Conservation (phyloP, 92 coral and sea anemone genomes). For the Epizoanthus illoricatus region DNA sequence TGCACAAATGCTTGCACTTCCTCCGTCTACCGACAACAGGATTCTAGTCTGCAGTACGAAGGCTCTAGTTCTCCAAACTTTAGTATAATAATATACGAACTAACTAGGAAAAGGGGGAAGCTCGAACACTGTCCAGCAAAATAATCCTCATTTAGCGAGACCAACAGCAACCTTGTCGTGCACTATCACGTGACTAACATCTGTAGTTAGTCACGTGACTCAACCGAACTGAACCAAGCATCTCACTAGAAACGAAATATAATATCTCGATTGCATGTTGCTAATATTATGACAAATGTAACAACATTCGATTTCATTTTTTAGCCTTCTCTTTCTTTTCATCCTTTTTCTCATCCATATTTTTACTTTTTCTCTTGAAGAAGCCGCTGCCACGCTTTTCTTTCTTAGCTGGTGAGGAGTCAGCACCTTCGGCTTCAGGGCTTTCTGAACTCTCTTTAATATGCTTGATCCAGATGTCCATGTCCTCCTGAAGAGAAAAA, state of each 20-base stretch:
- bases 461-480: conserved; percentile 90
- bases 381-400: conserved; percentile 70
- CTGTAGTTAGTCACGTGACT: neutral
- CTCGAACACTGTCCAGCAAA: conserved; percentile 9
- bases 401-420: conserved; percentile 77
- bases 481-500: conserved; percentile 75
- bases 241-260: conserved; percentile 30
- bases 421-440: conserved; percentile 55
- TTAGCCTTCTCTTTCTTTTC: conserved; percentile 45
- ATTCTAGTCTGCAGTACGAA: neutral
- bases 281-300: conserved; percentile 14
- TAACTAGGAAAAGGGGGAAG: conserved; percentile 1
- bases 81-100: neutral
- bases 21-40: too few species aligned
- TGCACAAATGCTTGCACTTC: neutral
- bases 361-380: conserved; percentile 79
- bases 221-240: conserved; percentile 18
- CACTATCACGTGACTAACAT: neutral
- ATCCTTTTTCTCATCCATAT: conserved; percentile 68
- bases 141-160: neutral
- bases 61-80: neutral
- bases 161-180: neutral
- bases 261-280: conserved; percentile 22
- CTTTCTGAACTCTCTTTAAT: conserved; percentile 69
- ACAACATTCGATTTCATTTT: conserved; percentile 8